phyloP scores from a whole-genome alignment of 92 coral and sea anemone genomes.

The Parazoanthus darwini region DNA sequence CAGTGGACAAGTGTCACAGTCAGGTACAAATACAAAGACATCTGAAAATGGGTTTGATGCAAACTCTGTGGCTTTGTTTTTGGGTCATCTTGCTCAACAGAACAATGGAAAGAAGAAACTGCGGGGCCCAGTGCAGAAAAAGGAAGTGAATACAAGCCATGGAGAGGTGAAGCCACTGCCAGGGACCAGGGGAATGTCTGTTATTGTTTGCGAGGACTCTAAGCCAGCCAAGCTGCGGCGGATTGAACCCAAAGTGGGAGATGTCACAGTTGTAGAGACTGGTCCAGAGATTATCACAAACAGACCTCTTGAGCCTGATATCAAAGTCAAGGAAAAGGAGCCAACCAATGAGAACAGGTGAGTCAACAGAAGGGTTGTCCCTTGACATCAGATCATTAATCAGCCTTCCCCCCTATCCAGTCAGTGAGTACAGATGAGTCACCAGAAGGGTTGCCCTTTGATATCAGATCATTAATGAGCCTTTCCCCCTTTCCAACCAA shows the following conservation, averaged over 20 bases:
- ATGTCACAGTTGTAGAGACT: constrained; percentile 39
- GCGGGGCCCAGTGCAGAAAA: constrained; percentile 1
- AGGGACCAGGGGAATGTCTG: not conserved
- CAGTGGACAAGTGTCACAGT: constrained; percentile 12
- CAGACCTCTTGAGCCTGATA: not conserved
- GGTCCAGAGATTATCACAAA: constrained; percentile 38
- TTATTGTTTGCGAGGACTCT: constrained; percentile 22
- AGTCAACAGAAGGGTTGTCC: not conserved
- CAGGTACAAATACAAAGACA: constrained; percentile 32
- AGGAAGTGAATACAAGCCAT: not conserved
- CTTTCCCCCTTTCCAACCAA: not conserved
- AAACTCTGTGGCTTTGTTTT: constrained; percentile 86
- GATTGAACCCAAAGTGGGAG: constrained; percentile 73
- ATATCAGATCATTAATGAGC: too few species aligned
- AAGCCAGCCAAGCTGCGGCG: constrained; percentile 69
- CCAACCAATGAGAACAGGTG: constrained; percentile 30
- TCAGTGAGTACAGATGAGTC: too few species aligned
- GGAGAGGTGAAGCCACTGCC: constrained; percentile 12
- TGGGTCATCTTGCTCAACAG: constrained; percentile 88
- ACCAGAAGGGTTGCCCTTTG: too few species aligned
- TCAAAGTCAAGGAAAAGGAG: constrained; percentile 16
- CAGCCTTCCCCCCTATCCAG: too few species aligned
- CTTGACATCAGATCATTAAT: too few species aligned
- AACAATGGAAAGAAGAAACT: constrained; percentile 72
- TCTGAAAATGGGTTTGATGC: constrained; percentile 75